A percentile compares a stretch with the other conserved stretches of the same genome.
phyloP scores from a whole-genome alignment of 2,113 vertebrate genomes.

The Lanius ludovicianus region DNA sequence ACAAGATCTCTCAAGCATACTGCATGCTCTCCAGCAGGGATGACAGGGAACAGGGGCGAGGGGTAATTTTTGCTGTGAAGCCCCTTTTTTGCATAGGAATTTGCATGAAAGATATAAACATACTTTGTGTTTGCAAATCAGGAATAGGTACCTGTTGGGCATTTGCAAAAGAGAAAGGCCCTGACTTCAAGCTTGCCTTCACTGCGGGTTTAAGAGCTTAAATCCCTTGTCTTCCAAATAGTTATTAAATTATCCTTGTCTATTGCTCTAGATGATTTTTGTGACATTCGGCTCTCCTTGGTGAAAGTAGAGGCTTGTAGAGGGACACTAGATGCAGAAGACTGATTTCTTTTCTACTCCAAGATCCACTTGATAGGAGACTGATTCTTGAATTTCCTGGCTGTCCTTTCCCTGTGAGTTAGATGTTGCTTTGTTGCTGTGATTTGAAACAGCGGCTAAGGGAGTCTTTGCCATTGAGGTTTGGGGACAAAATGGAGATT shows the following conservation, averaged over 20 bases:
- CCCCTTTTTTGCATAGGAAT: constrained; percentile 37
- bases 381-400: neutral
- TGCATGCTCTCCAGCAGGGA: neutral
- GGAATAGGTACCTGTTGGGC: constrained; percentile 19
- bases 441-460: constrained; percentile 13
- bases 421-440: constrained; percentile 1
- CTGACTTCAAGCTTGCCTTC: constrained; percentile 12
- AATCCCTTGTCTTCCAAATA: neutral
- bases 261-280: neutral
- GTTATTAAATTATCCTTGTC: neutral
- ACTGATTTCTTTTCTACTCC: neutral
- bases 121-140: neutral
- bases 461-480: neutral
- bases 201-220: neutral
- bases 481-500: constrained; percentile 6
- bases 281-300: neutral
- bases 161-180: neutral
- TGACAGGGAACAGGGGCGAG: neutral
- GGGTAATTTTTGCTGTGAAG: neutral
- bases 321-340: neutral
- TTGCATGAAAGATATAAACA: constrained; percentile 21
- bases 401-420: neutral
- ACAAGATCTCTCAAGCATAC: neutral
- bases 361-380: neutral
- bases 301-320: neutral